These are phyloP conservation scores for Drosophila quasianomalipes DNA, from an alignment of 2,888 invertebrate species.

Conservation along the genomic window DNA sequence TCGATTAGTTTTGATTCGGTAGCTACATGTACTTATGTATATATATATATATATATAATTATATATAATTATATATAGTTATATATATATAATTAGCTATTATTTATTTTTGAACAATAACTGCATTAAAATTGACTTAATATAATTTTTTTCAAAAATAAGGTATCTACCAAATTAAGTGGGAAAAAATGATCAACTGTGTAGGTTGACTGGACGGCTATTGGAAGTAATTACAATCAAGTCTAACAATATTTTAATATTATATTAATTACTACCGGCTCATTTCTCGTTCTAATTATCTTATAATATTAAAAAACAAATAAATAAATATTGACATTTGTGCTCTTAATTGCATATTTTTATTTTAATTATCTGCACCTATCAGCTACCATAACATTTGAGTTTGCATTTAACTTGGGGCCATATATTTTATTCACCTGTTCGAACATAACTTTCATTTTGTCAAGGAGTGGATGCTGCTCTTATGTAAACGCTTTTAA, in stretches of 20 bases:
- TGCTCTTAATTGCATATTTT: background rate
- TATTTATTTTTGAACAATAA: too few species aligned
- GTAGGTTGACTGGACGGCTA: background rate
- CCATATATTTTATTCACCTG: slow-evolving; percentile 67
- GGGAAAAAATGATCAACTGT: background rate
- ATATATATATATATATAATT: too few species aligned
- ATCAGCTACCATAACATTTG: background rate
- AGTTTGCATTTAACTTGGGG: background rate
- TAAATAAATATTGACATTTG: background rate
- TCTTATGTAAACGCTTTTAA: slow-evolving; percentile 49
- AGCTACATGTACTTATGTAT: too few species aligned
- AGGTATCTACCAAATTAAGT: background rate
- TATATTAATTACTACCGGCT: background rate
- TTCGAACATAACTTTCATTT: slow-evolving; percentile 53
- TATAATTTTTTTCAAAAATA: too few species aligned
- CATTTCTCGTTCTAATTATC: background rate
- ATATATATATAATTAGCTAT: too few species aligned
- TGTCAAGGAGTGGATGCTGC: slow-evolving; percentile 24
- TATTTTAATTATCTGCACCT: rapidly evolving
- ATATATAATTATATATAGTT: too few species aligned
- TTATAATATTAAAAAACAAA: background rate
- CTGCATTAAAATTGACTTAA: too few species aligned
- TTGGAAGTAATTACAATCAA: background rate
- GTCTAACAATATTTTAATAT: too few species aligned
- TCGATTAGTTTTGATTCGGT: background rate